Conservation (phyloP, 1,140 invertebrate genomes). For the Drosophila sproati region DNA sequence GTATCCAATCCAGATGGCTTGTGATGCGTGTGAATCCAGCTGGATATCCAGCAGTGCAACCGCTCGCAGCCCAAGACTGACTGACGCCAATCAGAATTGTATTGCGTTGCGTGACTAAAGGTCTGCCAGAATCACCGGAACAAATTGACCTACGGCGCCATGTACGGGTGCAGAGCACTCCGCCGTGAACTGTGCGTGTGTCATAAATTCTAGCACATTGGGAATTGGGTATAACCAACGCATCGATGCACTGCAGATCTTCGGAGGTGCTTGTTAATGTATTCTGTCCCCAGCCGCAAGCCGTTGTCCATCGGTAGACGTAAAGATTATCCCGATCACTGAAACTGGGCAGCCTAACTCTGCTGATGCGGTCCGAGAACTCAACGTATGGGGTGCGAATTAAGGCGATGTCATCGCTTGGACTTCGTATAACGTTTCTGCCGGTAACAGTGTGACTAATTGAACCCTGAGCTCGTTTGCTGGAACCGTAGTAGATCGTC, state of each 20-base stretch:
- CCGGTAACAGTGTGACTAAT: conserved; percentile 44
- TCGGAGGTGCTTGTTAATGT: conserved; percentile 25
- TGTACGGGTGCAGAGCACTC: conserved; percentile 50
- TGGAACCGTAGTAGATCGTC: conserved; percentile 75
- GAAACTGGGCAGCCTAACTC: conserved; percentile 34
- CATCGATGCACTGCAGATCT: conserved; percentile 57
- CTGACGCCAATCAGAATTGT: conserved; percentile 50
- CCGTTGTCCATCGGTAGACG: conserved; percentile 40
- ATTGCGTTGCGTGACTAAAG: conserved; percentile 36
- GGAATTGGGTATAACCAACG: conserved; percentile 49
- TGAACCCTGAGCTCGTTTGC: conserved; percentile 32
- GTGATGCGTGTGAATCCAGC: conserved; percentile 58
- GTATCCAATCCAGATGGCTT: conserved; percentile 53
- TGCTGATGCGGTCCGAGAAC: conserved; percentile 47
- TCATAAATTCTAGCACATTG: conserved; percentile 38
- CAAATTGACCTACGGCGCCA: conserved; percentile 48
- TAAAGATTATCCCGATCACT: conserved; percentile 30
- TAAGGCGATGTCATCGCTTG: conserved; percentile 58
- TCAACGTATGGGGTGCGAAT: conserved; percentile 53
- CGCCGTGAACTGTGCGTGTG: neutral
- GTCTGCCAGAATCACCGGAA: conserved; percentile 56
- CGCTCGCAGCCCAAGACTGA: conserved; percentile 36
- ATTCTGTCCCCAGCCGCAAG: conserved; percentile 65
- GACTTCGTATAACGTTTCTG: conserved; percentile 48
- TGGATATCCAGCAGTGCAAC: conserved; percentile 54